phyloP scores from a whole-genome alignment of 2,797 vertebrate species.

The Notamacropus eugenii region DNA sequence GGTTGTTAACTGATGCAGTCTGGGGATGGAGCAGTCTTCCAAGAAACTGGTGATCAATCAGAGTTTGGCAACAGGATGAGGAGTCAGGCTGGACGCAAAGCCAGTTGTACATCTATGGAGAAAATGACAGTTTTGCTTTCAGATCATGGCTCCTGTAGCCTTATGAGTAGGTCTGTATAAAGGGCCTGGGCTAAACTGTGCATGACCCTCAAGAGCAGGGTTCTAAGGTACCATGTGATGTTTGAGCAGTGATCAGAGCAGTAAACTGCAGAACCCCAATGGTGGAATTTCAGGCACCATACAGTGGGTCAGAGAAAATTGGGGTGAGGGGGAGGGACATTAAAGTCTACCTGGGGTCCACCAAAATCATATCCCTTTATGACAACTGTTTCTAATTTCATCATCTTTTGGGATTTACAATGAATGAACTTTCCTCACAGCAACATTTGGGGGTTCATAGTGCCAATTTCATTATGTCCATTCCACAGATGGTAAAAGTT shows the following conservation, averaged over 20 bases:
- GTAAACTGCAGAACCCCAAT: background rate
- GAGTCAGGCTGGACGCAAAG: background rate
- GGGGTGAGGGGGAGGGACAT: background rate
- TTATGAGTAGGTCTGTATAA: background rate
- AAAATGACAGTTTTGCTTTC: background rate
- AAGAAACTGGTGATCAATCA: constrained; percentile 9
- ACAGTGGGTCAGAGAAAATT: background rate
- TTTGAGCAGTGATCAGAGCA: background rate
- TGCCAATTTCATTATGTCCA: background rate
- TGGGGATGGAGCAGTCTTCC: background rate
- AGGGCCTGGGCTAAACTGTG: background rate
- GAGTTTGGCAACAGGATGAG: background rate
- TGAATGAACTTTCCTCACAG: background rate
- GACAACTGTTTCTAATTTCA: background rate
- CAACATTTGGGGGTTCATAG: background rate
- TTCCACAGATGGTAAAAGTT: background rate
- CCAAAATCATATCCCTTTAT: background rate
- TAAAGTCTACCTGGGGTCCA: background rate
- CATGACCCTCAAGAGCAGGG: background rate
- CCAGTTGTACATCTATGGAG: background rate
- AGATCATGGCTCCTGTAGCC: background rate
- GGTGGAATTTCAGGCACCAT: background rate
- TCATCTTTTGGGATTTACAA: background rate
- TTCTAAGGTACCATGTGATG: background rate
- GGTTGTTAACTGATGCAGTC: background rate